Evolutionary conservation across 30 jellyfish, hydroid and myxozoan species (phyloP).

Genomic region (Cassiopea xamachana): DNA sequence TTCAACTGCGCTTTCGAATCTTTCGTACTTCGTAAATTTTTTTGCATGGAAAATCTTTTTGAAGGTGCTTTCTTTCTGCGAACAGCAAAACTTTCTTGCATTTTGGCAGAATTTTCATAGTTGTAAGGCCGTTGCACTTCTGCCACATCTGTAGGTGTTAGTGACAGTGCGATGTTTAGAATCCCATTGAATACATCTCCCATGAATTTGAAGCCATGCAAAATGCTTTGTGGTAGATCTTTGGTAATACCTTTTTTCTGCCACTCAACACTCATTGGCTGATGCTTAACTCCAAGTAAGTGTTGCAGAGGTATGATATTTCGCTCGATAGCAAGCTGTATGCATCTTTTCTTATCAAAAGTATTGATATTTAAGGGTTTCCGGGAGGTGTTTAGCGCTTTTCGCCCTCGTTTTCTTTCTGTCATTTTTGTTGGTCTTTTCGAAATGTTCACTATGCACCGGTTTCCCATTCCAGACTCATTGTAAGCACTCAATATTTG

Average conservation of each 20-base stretch:
- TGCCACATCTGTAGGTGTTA: slow-evolving; percentile 17
- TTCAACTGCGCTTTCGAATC: not conserved
- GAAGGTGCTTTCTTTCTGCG: not conserved
- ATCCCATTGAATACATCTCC: slow-evolving; percentile 30
- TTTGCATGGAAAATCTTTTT: not conserved
- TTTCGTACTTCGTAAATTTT: not conserved
- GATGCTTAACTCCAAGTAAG: slow-evolving; percentile 36
- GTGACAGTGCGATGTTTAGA: slow-evolving; percentile 32
- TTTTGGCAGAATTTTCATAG: not conserved
- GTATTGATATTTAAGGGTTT: not conserved
- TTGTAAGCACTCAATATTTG: not conserved
- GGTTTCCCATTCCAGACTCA: not conserved
- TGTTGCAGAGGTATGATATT: slow-evolving; percentile 24
- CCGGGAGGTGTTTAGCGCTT: not conserved
- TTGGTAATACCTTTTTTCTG: not conserved
- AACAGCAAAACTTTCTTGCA: not conserved
- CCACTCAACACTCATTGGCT: slow-evolving; percentile 52
- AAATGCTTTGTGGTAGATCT: slow-evolving; percentile 11
- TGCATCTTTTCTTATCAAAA: not conserved
- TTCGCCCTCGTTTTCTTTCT: not conserved
- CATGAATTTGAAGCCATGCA: slow-evolving; percentile 28
- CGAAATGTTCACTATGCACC: not conserved
- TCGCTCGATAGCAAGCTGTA: not conserved
- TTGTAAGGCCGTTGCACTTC: not conserved
- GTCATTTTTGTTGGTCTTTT: not conserved